Conservation (phyloP, 1,140 invertebrate species). For the Drosophila sechellia region DNA sequence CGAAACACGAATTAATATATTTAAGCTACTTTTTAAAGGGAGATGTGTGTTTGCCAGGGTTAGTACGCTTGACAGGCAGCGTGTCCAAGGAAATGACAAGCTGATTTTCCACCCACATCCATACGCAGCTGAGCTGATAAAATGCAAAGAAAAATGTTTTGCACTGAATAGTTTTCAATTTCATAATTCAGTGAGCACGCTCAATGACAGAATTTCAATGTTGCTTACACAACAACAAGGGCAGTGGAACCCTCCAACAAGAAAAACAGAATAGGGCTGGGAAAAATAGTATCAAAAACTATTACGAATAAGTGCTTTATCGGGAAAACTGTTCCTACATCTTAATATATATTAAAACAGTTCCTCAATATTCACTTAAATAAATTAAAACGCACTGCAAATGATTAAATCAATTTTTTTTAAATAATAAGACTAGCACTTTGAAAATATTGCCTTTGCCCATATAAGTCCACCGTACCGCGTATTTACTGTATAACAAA, state of each 20-base stretch:
- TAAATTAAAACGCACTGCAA: not conserved
- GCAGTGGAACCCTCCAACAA: not conserved
- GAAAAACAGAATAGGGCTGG: conserved; percentile 25
- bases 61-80: conserved; percentile 19
- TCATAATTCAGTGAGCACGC: conserved; percentile 83
- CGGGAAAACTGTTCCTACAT: no score
- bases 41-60: conserved; percentile 14
- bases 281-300: conserved; percentile 11
- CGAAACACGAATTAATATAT: conserved; percentile 69
- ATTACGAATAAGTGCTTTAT: no score
- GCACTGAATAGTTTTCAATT: conserved; percentile 83
- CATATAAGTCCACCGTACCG: not conserved
- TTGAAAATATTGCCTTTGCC: not conserved
- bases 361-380: not conserved
- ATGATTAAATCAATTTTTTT: no score
- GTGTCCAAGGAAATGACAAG: conserved; percentile 24
- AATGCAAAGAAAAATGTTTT: conserved; percentile 73
- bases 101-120: conserved; percentile 44
- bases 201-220: conserved; percentile 82
- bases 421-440: not conserved
- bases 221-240: conserved; percentile 59
- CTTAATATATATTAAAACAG: no score
- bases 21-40: conserved; percentile 50
- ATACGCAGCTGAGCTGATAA: conserved; percentile 54
- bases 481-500: not conserved